These are phyloP conservation scores for Papilio polyxenes DNA, from an alignment of 1,140 invertebrate species.

Conservation along the genomic window DNA sequence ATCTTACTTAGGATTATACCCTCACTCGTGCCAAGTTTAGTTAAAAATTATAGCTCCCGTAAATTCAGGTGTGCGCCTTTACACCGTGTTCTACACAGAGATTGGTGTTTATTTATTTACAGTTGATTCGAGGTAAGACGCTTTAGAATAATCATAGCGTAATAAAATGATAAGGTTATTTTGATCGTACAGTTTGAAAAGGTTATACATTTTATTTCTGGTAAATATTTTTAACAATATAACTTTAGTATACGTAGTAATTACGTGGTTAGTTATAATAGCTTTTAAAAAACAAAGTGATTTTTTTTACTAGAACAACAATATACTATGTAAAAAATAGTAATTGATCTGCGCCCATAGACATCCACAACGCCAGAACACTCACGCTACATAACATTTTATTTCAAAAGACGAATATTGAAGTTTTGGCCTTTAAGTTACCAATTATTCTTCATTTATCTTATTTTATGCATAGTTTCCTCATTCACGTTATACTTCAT, in stretches of 20 bases:
- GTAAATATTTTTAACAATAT: not conserved
- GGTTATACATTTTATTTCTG: not conserved
- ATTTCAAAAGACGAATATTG: too few relatives aligned
- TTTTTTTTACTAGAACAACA: too few relatives aligned
- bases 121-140: not conserved
- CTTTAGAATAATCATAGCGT: constrained; percentile 8
- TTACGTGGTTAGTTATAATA: too few relatives aligned
- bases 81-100: constrained; percentile 34
- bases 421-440: too few relatives aligned
- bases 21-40: constrained; percentile 55
- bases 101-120: constrained; percentile 33
- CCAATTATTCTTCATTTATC: too few relatives aligned
- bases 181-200: not conserved
- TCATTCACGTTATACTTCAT: not conserved
- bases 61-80: constrained; percentile 42
- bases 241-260: too few relatives aligned
- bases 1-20: constrained; percentile 58
- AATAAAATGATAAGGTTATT: not conserved
- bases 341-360: too few relatives aligned
- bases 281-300: too few relatives aligned
- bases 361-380: too few relatives aligned
- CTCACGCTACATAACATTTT: too few relatives aligned
- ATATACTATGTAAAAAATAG: too few relatives aligned
- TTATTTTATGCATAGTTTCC: too few relatives aligned
- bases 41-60: constrained; percentile 54